Base-by-base conservation (phyloP, 1,140 invertebrate species). In the Popillia japonica region DNA sequence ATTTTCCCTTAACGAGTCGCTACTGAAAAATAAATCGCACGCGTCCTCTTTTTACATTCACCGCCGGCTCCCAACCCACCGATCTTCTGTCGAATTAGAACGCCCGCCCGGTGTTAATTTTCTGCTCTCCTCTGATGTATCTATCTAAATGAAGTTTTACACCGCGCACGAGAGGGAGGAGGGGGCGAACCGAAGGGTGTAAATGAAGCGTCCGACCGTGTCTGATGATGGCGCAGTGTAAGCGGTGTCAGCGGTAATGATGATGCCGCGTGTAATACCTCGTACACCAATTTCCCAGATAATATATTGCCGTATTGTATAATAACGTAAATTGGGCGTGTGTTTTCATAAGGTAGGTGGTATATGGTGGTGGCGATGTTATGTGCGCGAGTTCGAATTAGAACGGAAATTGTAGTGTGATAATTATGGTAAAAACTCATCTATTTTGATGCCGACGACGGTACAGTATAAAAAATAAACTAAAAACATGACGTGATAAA, bases 201-300 rank as follows among this genome's bases (percentile, higher is more conserved):
- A 48, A 48, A 48, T 48, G 44, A 48, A 48, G 44, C 44, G 44
- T 14, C 44, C 4, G 44, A 48, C 44, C 44, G 44, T n/a, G n/a
- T n/a, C 44, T n/a, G 44, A n/a, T 48, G 44, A n/a, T 48, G 44
- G 44, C n/a, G 41, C 41, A 10, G 44, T 48, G 44, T 9, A 48
- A 48, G 44, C n/a, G 44, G 44, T 48, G 44, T 48, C 44, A 48
- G 44, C 44, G 44, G 44, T 48, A 48, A 48, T 48, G 44, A 48
- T 48, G 44, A 48, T 48, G 44, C 44, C n/a, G 44, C 44, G 44
- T 48, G 44, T 48, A 48, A 48, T 48, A n/a, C 44, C 44, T 9
- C 44, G 44, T 48, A 48, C 44, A 48, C 44, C 44, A 48, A 48
- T 48, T 48, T 48, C n/a, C 44, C 44, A 48, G 44, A 48, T 48